Conservation (phyloP, 2,113 vertebrate genomes). For the Hippoglossus stenolepis region DNA sequence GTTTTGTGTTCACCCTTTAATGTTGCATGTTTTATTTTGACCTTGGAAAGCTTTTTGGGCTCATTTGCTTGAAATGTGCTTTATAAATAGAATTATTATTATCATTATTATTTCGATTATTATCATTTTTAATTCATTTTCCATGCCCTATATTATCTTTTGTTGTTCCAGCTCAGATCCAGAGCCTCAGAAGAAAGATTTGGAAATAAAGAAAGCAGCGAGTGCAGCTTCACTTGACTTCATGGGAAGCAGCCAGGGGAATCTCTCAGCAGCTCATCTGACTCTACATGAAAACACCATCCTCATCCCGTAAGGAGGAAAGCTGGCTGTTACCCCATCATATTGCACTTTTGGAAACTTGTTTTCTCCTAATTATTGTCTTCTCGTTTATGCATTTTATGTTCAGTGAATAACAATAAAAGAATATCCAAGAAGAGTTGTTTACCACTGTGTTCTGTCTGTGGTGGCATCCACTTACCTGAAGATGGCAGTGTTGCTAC, state of each 20-base stretch:
- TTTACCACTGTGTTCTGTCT: not conserved
- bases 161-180: constrained; percentile 55
- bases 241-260: constrained; percentile 33
- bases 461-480: constrained; percentile 44
- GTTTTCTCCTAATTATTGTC: not conserved
- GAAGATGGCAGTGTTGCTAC: constrained; percentile 77
- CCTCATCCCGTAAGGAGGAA: not conserved
- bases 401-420: constrained; percentile 12
- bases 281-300: constrained; percentile 45
- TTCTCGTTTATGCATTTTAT: not conserved
- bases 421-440: not conserved
- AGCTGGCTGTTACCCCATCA: constrained; percentile 21
- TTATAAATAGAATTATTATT: not conserved
- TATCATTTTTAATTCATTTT: not conserved
- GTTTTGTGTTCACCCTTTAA: too few species aligned
- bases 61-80: too few species aligned
- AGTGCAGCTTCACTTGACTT: constrained; percentile 40
- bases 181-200: constrained; percentile 29
- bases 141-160: not conserved
- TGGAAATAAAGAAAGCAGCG: constrained; percentile 19
- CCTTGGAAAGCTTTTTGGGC: too few species aligned
- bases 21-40: too few species aligned
- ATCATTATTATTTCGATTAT: not conserved
- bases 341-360: constrained; percentile 4
- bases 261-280: constrained; percentile 29